Conservation (phyloP, 2,797 vertebrate genomes). For the Sebastes cheni region DNA sequence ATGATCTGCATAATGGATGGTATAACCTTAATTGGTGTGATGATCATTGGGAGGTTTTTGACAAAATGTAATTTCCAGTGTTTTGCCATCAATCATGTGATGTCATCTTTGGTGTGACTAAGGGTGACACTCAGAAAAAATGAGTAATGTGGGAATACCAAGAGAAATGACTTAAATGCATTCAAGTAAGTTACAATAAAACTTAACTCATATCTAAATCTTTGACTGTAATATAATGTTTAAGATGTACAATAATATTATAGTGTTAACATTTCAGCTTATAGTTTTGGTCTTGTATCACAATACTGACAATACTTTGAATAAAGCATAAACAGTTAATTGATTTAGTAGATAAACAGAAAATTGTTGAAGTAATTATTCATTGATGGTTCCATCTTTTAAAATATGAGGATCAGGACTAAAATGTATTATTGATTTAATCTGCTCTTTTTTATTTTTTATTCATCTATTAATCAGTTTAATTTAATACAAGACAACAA, state of each 20-base stretch:
- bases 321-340: background rate
- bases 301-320: background rate
- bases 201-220: background rate
- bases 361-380: background rate
- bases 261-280: background rate
- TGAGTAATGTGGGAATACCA: background rate
- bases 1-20: background rate
- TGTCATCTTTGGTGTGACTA: conserved; percentile 1
- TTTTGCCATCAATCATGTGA: background rate
- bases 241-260: background rate
- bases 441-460: background rate
- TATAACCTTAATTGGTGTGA: background rate
- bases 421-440: background rate
- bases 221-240: background rate
- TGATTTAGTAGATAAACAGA: background rate
- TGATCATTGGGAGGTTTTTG: background rate
- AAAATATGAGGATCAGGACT: background rate
- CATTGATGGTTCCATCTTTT: background rate
- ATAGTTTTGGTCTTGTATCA: background rate
- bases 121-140: background rate
- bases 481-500: background rate
- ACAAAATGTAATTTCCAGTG: background rate
- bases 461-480: background rate
- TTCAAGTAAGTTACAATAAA: background rate
- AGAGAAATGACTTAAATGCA: background rate